Evolutionary conservation across 2,113 vertebrate species (phyloP).

Genomic region (Melanocharis versteri): DNA sequence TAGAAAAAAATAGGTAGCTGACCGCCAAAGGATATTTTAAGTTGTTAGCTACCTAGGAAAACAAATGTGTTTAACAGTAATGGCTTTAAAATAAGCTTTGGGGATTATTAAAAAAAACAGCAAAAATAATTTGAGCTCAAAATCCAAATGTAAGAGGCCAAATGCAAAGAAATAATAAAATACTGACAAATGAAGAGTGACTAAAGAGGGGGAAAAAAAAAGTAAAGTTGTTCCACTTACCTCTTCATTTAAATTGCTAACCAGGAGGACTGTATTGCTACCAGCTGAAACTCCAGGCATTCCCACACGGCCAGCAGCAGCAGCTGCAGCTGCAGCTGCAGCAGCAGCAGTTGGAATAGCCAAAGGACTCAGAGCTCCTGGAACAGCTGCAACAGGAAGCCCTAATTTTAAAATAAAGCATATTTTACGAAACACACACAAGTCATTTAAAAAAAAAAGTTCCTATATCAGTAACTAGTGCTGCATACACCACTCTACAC

Average conservation of each 20-base stretch:
- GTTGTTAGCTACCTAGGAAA: constrained; percentile 57
- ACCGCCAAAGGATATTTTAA: constrained; percentile 48
- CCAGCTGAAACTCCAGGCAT: constrained; percentile 87
- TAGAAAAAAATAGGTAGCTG: constrained; percentile 71
- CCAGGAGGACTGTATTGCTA: constrained; percentile 90
- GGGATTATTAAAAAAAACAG: constrained; percentile 43
- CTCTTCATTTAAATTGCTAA: constrained; percentile 99
- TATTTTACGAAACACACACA: constrained; percentile 83
- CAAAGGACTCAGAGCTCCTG: constrained; percentile 94
- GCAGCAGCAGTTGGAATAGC: constrained; percentile 86
- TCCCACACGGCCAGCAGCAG: constrained; percentile 92
- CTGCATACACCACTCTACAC: background rate
- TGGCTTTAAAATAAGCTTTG: constrained; percentile 51
- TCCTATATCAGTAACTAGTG: constrained; percentile 40
- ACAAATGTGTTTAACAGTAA: constrained; percentile 51
- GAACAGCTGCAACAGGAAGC: constrained; percentile 83
- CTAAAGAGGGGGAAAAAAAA: background rate
- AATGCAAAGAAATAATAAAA: constrained; percentile 70
- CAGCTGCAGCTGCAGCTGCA: constrained; percentile 89
- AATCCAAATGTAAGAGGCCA: constrained; percentile 63
- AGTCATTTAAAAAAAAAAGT: constrained; percentile 52
- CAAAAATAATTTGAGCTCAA: constrained; percentile 60
- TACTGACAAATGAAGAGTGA: constrained; percentile 66
- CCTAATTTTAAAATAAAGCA: constrained; percentile 85
- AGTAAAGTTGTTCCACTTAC: constrained; percentile 78